These are phyloP conservation scores for Piprites chloris DNA, from an alignment of 2,113 vertebrate species.

Conservation along the genomic window DNA sequence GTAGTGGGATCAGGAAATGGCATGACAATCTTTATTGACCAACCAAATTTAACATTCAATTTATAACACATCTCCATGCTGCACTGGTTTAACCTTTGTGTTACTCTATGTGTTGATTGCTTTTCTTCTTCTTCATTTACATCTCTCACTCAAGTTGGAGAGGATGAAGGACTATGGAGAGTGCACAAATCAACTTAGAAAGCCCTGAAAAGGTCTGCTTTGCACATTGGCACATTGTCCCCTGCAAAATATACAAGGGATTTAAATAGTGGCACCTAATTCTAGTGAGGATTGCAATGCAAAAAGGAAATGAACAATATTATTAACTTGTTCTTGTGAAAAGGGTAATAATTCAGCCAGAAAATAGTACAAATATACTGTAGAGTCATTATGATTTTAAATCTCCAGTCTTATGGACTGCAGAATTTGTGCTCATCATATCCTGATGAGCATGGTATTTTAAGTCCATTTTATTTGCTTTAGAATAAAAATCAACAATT, in stretches of 20 bases:
- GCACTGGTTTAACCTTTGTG: not conserved
- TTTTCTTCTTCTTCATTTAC: not conserved
- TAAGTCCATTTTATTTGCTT: not conserved
- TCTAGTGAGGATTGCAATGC: not conserved
- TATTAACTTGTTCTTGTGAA: not conserved
- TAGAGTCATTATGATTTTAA: not conserved
- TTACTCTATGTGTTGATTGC: not conserved
- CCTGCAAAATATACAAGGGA: not conserved
- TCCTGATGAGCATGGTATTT: not conserved
- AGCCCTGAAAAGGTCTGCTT: not conserved
- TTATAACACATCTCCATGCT: not conserved
- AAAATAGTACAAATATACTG: not conserved
- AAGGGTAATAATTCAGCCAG: not conserved
- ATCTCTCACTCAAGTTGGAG: not conserved
- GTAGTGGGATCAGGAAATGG: not conserved
- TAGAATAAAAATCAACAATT: not conserved
- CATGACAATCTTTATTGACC: not conserved
- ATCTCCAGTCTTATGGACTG: not conserved
- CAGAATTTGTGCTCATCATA: not conserved
- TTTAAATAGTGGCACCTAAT: not conserved
- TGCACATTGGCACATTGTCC: not conserved
- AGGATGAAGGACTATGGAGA: not conserved
- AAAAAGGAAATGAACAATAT: not conserved
- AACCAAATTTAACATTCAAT: not conserved
- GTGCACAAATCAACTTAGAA: not conserved